Base-by-base conservation (phyloP, 2,888 invertebrate species). In the Branchellion lobata region DNA sequence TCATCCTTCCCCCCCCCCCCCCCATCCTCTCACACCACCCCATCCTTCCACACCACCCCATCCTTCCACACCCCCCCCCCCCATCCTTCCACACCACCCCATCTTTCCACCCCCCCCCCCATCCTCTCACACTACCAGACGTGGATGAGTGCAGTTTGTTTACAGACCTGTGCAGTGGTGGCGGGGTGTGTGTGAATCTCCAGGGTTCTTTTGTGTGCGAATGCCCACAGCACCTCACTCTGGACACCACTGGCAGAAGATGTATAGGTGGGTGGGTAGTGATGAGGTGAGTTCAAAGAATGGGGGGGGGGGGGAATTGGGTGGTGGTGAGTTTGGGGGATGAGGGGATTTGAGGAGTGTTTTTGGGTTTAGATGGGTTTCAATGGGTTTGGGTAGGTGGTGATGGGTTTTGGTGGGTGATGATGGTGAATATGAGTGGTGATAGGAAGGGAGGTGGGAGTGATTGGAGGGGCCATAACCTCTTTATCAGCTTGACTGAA, bases 191-290 rank as follows among this genome's bases (percentile, higher is more conserved):
- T 84, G 88, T 92, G 83, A 94, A 94, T 87, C 92, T 92, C 2
- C 92, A 92, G 1, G 94, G 94, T 73, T 93, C 92, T 78, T 94
- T 93, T 86, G 92, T 92, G 81, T 94, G 94, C 85, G 90, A 92
- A 79, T 94, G 94, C 86, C 93, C 93, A 0, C 92, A 92, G 83
- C 93, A 93, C 76, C 92, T 94, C 87, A 93, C 93, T 85, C 88
- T 94, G 21, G 90, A 93, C 21, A 90, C 92, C 0, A 92, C 93
- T 86, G 91, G 92, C 80, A 92, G 92, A 65, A 91, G 91, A 21
- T 95, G 95, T 88, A 90, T 93, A 78, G 89, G 89, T 89, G 82
- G 81, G 86, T 82, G n/a, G 29, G 1, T 8, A 24, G 8, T 27
- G 47, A n/a, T n/a, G n/a, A n/a, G 18, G 18, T 47, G 8, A 14